Evolutionary conservation across 2,113 vertebrate species (phyloP).

Genomic region (Pluvianellus socialis): DNA sequence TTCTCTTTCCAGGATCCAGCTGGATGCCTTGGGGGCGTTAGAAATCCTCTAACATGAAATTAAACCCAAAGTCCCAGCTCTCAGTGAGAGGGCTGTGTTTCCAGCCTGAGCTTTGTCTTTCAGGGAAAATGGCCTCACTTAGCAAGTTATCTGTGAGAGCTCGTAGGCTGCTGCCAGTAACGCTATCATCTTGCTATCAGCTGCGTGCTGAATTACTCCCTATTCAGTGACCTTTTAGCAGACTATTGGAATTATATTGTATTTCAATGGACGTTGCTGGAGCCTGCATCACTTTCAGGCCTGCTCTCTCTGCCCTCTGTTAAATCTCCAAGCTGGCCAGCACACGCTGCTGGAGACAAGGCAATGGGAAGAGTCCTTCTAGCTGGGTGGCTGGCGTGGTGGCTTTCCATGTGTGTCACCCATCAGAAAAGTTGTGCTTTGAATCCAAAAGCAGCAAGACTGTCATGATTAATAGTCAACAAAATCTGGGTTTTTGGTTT

Average conservation of each 20-base stretch:
- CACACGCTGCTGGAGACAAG: background rate
- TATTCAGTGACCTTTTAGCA: slow-evolving; percentile 10
- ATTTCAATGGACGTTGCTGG: background rate
- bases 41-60: slow-evolving; percentile 28
- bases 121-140: slow-evolving; percentile 37
- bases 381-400: background rate
- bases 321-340: background rate
- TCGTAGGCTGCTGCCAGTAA: background rate
- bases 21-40: slow-evolving; percentile 22
- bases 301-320: background rate
- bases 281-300: background rate
- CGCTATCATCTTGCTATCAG: background rate
- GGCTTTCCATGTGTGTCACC: background rate
- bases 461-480: background rate
- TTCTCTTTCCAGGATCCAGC: slow-evolving; percentile 47
- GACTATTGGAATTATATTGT: slow-evolving; percentile 38
- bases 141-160: background rate
- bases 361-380: background rate
- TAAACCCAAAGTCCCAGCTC: background rate
- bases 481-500: background rate
- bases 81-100: background rate
- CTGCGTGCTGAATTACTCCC: background rate
- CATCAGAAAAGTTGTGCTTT: background rate
- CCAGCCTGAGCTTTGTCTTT: slow-evolving; percentile 26
- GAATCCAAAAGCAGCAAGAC: background rate